These are phyloP conservation scores for Neogobius melanostomus DNA, from an alignment of 2,113 vertebrate genomes.

Conservation along the genomic window DNA sequence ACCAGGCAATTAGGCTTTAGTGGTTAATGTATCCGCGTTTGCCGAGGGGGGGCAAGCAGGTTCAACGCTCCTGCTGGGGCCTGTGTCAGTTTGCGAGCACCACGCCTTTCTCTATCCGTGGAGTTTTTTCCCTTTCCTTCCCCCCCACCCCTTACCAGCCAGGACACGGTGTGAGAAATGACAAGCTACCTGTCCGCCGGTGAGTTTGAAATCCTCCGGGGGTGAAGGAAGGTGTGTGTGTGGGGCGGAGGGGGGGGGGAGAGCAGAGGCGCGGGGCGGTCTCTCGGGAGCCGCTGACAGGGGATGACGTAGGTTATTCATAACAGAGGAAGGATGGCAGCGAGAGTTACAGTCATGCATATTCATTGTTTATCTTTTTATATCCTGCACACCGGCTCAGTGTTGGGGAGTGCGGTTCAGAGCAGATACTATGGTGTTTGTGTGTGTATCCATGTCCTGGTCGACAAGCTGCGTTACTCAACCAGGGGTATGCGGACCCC, in stretches of 20 bases:
- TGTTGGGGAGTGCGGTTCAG: no score
- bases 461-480: constrained; percentile 21
- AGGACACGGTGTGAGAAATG: constrained; percentile 64
- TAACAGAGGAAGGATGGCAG: constrained; percentile 61
- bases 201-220: constrained; percentile 70
- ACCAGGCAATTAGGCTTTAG: constrained; percentile 81
- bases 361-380: constrained; percentile 72
- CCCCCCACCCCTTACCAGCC: neutral
- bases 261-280: constrained; percentile 45
- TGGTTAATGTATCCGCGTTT: constrained; percentile 81
- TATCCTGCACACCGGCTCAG: constrained; percentile 21
- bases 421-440: neutral
- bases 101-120: constrained; percentile 19
- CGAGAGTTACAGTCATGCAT: constrained; percentile 66
- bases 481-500: neutral
- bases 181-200: constrained; percentile 75
- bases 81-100: constrained; percentile 71
- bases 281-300: constrained; percentile 74
- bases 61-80: constrained; percentile 78
- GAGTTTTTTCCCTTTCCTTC: constrained; percentile 32
- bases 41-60: constrained; percentile 75
- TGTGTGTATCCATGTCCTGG: constrained; percentile 34
- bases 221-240: constrained; percentile 52
- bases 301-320: constrained; percentile 74
- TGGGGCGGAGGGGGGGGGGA: no score